Base-by-base conservation (phyloP, 2,113 vertebrate genomes). In the Ascaphus truei region DNA sequence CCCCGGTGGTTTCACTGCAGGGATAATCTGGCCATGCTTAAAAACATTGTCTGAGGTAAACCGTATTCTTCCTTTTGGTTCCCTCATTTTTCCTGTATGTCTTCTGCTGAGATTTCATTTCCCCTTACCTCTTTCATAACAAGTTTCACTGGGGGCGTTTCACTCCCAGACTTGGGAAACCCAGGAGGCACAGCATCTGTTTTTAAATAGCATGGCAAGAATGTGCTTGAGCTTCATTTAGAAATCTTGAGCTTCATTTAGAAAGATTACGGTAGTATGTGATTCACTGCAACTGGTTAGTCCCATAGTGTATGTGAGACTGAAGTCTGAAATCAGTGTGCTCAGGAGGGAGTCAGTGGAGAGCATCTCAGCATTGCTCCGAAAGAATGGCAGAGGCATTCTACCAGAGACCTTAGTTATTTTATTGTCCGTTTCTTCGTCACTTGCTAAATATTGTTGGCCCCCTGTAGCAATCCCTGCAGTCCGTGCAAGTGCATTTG, bases 241-340 rank as follows among this genome's bases (percentile, higher is more conserved):
- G 90, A 84, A 81, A 81, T n/a, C 84, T 73, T 92, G 93, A 80
- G 92, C 92, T 81, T 86, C 87, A 83, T 81, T 89, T 93, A 90
- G 90, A 84, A 81, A 81, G 88, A 86, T 88, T 92, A 92, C 86
- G 92, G 93, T 94, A 93, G 83, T 85, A 66, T 75, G 84, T 75
- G 83, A 86, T 85, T 83, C 75, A 68, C 79, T 80, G 80, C 81
- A 89, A 79, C 87, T 89, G 90, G 90, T 84, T 87, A 73, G 91
- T 90, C 89, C 91, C 84, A 84, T 83, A n/a, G n/a, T n/a, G n/a
- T n/a, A 83, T 86, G 88, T 85, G 87, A 90, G 86, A 78, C 85
- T 89, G 85, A 83, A 83, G 87, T 77, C 89, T 77, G 77, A 81
- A 86, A 83, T 57, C 86, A 76, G 53, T 20, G 84, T 73, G 80